These are phyloP conservation scores for Andrena praecox DNA, from an alignment of 2,888 invertebrate species.

Conservation along the genomic window DNA sequence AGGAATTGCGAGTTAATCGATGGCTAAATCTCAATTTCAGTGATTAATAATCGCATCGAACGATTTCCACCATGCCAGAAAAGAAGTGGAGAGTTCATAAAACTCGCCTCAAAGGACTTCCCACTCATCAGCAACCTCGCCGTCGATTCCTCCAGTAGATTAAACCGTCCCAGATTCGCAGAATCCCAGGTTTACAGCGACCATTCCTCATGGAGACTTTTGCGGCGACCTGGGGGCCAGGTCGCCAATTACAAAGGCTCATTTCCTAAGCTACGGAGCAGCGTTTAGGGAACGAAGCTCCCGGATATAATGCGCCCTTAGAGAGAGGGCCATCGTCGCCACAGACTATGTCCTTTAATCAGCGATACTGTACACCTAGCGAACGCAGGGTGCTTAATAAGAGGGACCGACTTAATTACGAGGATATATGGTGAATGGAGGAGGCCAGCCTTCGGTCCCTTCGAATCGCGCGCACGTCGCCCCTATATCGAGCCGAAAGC, in stretches of 20 bases:
- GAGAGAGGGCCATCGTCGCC: conserved; percentile 46
- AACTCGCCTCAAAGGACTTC: background rate
- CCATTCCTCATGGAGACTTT: background rate
- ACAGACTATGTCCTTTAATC: conserved; percentile 74
- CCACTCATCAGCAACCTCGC: background rate
- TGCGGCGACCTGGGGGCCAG: background rate
- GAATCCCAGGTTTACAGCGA: background rate
- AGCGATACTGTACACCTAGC: conserved; percentile 59
- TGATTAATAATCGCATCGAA: too few species aligned
- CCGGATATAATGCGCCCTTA: conserved; percentile 33
- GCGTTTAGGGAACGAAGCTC: conserved; percentile 48
- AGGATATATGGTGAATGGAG: conserved; percentile 78
- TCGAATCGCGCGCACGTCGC: conserved; percentile 70
- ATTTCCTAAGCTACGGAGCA: background rate
- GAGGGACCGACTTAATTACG: conserved; percentile 82
- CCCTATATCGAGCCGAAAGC: conserved; percentile 64
- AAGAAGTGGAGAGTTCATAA: background rate
- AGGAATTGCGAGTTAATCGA: too few species aligned
- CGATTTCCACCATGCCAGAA: too few species aligned
- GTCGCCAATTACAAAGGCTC: background rate
- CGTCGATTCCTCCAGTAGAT: conserved; percentile 20
- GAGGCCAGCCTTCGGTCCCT: conserved; percentile 58
- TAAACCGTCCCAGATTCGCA: conserved; percentile 24
- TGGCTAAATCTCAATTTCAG: too few species aligned
- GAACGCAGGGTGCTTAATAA: conserved; percentile 69